Evolutionary conservation across 2,888 invertebrate species (phyloP).

Genomic region (Hyposoter didymator): DNA sequence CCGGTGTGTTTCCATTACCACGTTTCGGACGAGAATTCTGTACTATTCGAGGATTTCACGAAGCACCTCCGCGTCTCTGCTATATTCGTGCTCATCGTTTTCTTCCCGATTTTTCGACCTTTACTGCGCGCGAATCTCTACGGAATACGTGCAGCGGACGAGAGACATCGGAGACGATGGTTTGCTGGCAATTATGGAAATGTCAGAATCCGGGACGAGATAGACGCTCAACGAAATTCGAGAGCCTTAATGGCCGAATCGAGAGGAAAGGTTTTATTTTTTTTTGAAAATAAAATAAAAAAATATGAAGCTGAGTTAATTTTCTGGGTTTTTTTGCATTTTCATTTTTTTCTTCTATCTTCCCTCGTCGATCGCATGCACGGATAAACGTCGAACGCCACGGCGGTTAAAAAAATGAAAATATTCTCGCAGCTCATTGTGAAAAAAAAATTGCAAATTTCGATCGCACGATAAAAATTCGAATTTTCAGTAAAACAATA

Average conservation of each 20-base stretch:
- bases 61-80: too few species aligned
- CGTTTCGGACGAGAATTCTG: slow-evolving; percentile 41
- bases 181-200: slow-evolving; percentile 76
- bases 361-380: too few species aligned
- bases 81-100: not conserved
- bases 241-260: not conserved
- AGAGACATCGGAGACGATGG: slow-evolving; percentile 32
- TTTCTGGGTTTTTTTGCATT: not conserved
- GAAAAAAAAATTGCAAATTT: not conserved
- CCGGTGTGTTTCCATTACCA: slow-evolving; percentile 39
- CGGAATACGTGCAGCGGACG: slow-evolving; percentile 10
- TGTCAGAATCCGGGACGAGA: slow-evolving; percentile 65
- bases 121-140: slow-evolving; percentile 49
- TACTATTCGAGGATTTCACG: slow-evolving; percentile 16
- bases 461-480: not conserved
- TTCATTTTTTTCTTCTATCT: too few species aligned
- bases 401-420: too few species aligned
- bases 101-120: slow-evolving; percentile 48
- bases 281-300: not conserved
- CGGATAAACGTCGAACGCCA: too few species aligned
- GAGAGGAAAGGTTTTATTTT: not conserved
- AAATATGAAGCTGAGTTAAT: not conserved
- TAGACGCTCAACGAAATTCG: not conserved
- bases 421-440: too few species aligned
- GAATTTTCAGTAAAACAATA: not conserved